Base-by-base conservation (phyloP, 2,888 invertebrate species). In the Oxyteleia sp. region DNA sequence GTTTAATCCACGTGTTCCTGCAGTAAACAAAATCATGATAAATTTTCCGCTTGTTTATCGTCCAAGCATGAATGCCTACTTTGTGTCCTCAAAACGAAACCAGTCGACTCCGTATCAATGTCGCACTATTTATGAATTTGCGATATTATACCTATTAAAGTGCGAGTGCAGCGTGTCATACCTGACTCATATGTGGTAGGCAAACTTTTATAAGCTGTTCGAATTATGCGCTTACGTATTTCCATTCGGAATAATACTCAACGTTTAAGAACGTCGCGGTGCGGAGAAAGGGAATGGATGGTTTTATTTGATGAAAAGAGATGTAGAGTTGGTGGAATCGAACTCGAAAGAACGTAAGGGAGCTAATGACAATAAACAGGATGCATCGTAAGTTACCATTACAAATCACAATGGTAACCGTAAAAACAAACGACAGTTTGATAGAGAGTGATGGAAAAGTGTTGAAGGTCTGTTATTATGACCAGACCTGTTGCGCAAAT, bases 401-500 rank as follows among this genome's bases (percentile, higher is more conserved):
- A 89, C 89, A 91, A 91, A 92, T 92, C 91, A 92, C 91, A 93
- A 92, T 92, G 89, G 91, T 87, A 87, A 92, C 92, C 92, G 89
- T 92, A 91, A 90, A 91, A 87, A 88, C 87, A 87, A 91, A 87
- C 87, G 87, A 87, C 92, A 91, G 89, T 90, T 90, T 91, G 89
- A 91, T 90, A 87, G 89, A 85, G 85, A 86, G 80, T 81, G 86
- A 72, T 88, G 88, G 89, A 88, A 86, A 86, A 89, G 86, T 85
- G 69, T 82, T 83, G 82, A n/a, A 74, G 84, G 74, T 84, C 88
- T 89, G 89, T 90, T 89, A 91, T 91, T 91, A 91, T 82, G 79
- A 64, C 66, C 74, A 85, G 86, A 82, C 86, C 85, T 86, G 86
- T 88, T 80, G 84, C 85, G 79, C 87, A 32, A 61, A 43, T 69